Conservation (phyloP, 2,797 vertebrate species). For the Heterohyrax brucei region DNA sequence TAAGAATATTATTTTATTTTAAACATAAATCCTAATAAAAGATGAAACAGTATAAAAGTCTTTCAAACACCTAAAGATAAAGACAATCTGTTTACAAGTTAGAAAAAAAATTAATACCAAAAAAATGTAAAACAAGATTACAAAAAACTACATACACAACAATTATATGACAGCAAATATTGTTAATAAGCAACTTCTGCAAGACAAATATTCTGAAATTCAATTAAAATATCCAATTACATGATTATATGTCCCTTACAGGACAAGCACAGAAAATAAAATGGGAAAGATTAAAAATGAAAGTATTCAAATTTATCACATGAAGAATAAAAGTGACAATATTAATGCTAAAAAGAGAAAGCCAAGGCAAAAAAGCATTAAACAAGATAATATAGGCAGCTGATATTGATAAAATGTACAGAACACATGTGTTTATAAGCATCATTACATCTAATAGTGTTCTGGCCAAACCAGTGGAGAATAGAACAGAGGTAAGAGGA, state of each 20-base stretch:
- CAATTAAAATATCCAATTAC: constrained; percentile 42
- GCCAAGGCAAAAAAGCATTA: constrained; percentile 37
- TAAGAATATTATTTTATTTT: not conserved
- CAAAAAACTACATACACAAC: not conserved
- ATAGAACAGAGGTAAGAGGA: constrained; percentile 69
- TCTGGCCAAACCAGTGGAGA: constrained; percentile 21
- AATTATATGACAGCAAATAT: not conserved
- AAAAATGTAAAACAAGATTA: constrained; percentile 24
- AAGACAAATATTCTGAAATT: constrained; percentile 63
- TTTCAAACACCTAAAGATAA: constrained; percentile 33
- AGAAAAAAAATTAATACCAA: constrained; percentile 2
- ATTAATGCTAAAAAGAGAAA: constrained; percentile 64
- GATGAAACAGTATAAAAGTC: not conserved
- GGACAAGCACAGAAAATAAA: constrained; percentile 19
- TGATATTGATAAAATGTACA: not conserved
- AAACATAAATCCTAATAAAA: constrained; percentile 42
- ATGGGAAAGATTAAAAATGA: constrained; percentile 8
- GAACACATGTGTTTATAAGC: constrained; percentile 44
- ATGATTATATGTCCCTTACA: not conserved
- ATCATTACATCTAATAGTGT: constrained; percentile 69
- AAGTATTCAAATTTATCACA: not conserved
- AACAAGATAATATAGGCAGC: not conserved
- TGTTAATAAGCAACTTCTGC: constrained; percentile 22
- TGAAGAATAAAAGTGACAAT: not conserved
- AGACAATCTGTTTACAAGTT: not conserved